Percentiles rank a stretch among this genome's conserved stretches.
Evolutionary conservation across 2,113 vertebrate species (phyloP).

Genomic region (Jacana jacana): DNA sequence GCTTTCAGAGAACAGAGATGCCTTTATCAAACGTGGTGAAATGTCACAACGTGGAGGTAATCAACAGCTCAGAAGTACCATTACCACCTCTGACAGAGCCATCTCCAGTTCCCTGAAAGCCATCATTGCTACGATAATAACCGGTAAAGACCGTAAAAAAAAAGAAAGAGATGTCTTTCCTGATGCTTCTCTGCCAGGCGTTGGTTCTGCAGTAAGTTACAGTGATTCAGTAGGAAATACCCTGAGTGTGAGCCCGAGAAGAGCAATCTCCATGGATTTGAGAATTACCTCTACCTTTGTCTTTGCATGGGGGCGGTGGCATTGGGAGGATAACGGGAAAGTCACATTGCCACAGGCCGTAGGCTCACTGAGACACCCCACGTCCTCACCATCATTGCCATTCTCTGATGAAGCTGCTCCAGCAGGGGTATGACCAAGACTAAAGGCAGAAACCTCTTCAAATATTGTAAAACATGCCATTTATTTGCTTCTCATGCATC

Average conservation of each 20-base stretch:
- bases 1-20: not conserved
- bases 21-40: not conserved
- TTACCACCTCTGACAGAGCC: not conserved
- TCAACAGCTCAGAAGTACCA: not conserved
- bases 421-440: not conserved
- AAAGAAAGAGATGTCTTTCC: not conserved
- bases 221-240: not conserved
- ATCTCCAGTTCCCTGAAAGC: not conserved
- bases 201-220: not conserved
- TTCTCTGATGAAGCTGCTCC: not conserved
- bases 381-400: rapidly evolving
- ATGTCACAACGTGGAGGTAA: not conserved
- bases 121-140: not conserved
- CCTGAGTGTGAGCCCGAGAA: not conserved
- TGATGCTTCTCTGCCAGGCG: not conserved
- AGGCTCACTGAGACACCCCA: not conserved
- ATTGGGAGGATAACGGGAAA: rapidly evolving
- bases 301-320: rapidly evolving
- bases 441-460: not conserved
- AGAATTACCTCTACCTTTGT: not conserved
- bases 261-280: not conserved
- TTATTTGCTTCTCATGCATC: not conserved
- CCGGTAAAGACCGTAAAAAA: not conserved
- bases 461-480: not conserved
- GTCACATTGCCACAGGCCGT: not conserved